These are phyloP conservation scores for Pseudomyrmex cubaensis DNA, from an alignment of 1,140 invertebrate genomes.

Conservation along the genomic window DNA sequence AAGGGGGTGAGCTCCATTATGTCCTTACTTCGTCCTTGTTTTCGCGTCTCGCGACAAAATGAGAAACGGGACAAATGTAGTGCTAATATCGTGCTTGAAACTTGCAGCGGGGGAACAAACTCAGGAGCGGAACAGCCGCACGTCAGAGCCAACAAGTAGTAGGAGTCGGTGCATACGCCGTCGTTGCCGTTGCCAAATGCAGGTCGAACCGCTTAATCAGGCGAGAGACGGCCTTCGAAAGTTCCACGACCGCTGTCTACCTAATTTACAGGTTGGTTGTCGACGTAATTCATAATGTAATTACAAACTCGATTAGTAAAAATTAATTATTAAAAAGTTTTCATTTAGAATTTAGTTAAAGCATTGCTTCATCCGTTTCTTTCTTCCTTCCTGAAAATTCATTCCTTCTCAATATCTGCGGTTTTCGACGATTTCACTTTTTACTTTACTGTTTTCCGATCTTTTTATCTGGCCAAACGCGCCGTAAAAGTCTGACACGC, in stretches of 20 bases:
- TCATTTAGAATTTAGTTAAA: not conserved
- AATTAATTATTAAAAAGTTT: slow-evolving; percentile 17
- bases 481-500: not conserved
- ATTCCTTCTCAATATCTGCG: not conserved
- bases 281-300: slow-evolving; percentile 30
- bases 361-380: not conserved
- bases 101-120: slow-evolving; percentile 39
- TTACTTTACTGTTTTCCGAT: not conserved
- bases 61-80: slow-evolving; percentile 51
- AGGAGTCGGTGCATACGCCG: slow-evolving; percentile 53
- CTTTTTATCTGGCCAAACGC: not conserved
- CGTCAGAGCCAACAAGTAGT: slow-evolving; percentile 66
- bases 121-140: slow-evolving; percentile 22
- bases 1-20: slow-evolving; percentile 33
- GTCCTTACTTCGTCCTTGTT: slow-evolving; percentile 58
- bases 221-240: slow-evolving; percentile 59
- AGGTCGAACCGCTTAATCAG: slow-evolving; percentile 69
- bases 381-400: not conserved
- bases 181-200: slow-evolving; percentile 68
- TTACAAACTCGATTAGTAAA: slow-evolving; percentile 17
- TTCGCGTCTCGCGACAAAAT: slow-evolving; percentile 42
- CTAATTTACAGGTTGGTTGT: slow-evolving; percentile 49
- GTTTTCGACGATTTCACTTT: not conserved
- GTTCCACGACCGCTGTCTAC: slow-evolving; percentile 55
- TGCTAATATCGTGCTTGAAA: slow-evolving; percentile 55